These are phyloP conservation scores for Calephelis perditalis DNA, from an alignment of 2,888 invertebrate species.

Conservation along the genomic window DNA sequence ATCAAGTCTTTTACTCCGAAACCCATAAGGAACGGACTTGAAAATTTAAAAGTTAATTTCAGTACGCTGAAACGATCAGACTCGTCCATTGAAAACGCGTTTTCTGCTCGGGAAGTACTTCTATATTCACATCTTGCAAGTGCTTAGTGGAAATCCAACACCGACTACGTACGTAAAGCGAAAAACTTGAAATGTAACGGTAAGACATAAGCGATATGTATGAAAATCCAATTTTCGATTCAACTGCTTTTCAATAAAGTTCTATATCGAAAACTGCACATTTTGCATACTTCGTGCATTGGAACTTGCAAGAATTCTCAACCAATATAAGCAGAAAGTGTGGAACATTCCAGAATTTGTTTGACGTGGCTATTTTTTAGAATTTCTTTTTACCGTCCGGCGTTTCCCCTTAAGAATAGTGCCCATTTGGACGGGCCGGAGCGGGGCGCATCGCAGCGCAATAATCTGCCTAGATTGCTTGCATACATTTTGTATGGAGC, in stretches of 20 bases:
- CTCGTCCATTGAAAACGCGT: constrained; percentile 45
- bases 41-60: constrained; percentile 24
- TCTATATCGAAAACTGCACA: background rate
- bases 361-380: constrained; percentile 52
- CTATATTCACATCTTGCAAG: constrained; percentile 54
- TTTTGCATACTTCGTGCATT: constrained; percentile 13
- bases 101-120: constrained; percentile 51
- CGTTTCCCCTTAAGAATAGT: constrained; percentile 29
- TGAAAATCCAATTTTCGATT: constrained; percentile 16
- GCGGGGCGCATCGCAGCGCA: too few species aligned
- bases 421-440: too few species aligned
- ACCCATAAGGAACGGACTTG: constrained; percentile 16
- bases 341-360: constrained; percentile 53
- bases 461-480: too few species aligned
- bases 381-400: constrained; percentile 42
- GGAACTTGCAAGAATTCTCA: constrained; percentile 24
- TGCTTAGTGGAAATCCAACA: constrained; percentile 43
- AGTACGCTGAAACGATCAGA: constrained; percentile 23
- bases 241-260: constrained; percentile 12
- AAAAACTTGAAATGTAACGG: constrained; percentile 23
- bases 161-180: constrained; percentile 36
- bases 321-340: constrained; percentile 45
- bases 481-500: too few species aligned
- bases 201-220: constrained; percentile 5
- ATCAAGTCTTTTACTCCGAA: background rate